phyloP scores from a whole-genome alignment of 2,113 vertebrate genomes.

The Porphyrio hochstetteri region DNA sequence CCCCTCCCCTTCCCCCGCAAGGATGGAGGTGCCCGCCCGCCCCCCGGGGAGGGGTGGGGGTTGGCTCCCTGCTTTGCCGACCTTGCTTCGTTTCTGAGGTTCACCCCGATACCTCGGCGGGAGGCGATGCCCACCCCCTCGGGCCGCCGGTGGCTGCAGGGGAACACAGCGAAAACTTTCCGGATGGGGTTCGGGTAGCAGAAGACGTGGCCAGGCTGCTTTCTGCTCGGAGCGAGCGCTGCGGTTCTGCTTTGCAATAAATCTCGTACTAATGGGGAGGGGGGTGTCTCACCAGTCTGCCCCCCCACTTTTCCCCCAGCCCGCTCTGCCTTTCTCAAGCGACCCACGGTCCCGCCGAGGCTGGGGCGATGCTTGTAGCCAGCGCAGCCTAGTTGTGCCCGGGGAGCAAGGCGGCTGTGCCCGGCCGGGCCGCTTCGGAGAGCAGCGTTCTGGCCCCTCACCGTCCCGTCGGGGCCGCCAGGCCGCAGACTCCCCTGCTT shows the following conservation, averaged over 20 bases:
- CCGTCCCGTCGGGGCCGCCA: background rate
- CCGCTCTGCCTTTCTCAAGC: background rate
- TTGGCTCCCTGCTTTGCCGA: background rate
- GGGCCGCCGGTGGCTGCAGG: background rate
- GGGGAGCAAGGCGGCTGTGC: background rate
- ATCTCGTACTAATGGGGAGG: background rate
- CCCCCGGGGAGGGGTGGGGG: background rate
- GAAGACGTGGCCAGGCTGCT: background rate
- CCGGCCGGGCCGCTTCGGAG: too few species aligned
- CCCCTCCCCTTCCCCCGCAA: too few species aligned
- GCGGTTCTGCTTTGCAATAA: background rate
- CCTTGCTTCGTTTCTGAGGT: background rate
- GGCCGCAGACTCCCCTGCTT: background rate
- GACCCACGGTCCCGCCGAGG: background rate
- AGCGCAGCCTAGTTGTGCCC: background rate
- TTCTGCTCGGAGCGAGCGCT: background rate
- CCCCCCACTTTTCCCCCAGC: background rate
- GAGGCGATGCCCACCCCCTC: background rate
- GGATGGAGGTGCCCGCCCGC: background rate
- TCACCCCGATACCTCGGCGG: background rate
- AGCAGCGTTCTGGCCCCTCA: background rate
- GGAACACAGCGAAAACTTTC: background rate
- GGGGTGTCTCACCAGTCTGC: too few species aligned
- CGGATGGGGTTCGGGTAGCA: background rate
- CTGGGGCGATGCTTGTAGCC: background rate